Base-by-base conservation (phyloP, 1,140 invertebrate species). In the Lasaia peninsularis region DNA sequence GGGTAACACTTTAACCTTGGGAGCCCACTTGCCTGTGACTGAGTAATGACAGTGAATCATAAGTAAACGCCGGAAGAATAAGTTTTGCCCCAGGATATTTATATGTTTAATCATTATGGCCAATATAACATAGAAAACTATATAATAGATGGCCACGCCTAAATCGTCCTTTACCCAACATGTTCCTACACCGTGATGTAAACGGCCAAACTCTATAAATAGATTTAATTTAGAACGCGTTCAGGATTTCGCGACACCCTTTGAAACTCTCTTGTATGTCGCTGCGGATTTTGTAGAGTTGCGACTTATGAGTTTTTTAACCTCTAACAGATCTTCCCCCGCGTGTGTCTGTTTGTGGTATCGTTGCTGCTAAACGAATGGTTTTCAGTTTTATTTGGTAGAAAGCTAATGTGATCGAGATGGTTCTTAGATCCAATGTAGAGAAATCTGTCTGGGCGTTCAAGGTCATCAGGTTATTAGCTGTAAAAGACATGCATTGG, bases 11-110 rank as follows among this genome's bases (percentile, higher is more conserved):
- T 35, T 53, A 34, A 53, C 52, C 52, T 53, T 44, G 40, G 40
- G 18, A 20, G 18, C 40, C 40, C 16, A 44, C 40, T 44, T 53
- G 32, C 32, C 32, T 35, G 33, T 34, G 32, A 34, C 52, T 53
- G 52, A 53, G 32, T 53, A 53, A 53, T 44, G 40, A 44, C 16
- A 35, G 34, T 53, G 52, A 53, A 35, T 53, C 52, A 53, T 53
- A n/a, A 33, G 14, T 52, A 33, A 52, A 18, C 28, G 50, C 28
- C 33, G 33, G 31, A 53, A 20, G 52, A 35, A 35, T 35, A 53
- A 51, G 51, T 32, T 52, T 33, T 21, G 52, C 14, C 16, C 11
- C 40, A 20, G 40, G 18, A 48, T 48, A 18, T 8, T 40, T 40
- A 20, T 21, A 20, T 48, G 20, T 48, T 48, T 11, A 48, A 20